phyloP scores from a whole-genome alignment of 2,113 vertebrate species.

The Caranx ignobilis region DNA sequence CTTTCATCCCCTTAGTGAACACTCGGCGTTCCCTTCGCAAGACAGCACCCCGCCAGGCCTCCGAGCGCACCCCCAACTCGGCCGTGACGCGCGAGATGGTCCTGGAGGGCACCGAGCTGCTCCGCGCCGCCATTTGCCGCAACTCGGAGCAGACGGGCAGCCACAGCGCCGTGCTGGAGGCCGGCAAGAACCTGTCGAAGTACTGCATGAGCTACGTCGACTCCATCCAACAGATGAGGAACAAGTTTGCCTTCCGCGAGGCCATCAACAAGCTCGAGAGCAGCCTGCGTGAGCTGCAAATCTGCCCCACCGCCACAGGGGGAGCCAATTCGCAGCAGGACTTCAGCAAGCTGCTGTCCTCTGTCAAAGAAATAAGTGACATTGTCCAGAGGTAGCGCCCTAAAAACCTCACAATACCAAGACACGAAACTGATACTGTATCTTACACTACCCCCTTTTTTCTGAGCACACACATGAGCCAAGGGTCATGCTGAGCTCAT shows the following conservation, averaged over 20 bases:
- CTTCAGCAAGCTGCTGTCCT: constrained; percentile 97
- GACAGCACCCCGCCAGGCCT: constrained; percentile 88
- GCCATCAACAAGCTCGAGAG: constrained; percentile 98
- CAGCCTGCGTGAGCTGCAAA: constrained; percentile 95
- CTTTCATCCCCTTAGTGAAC: constrained; percentile 93
- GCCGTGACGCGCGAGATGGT: constrained; percentile 93
- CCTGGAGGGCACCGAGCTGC: constrained; percentile 90
- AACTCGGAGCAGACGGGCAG: constrained; percentile 95
- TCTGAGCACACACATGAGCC: constrained; percentile 25
- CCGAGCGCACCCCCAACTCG: constrained; percentile 89
- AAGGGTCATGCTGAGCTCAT: constrained; percentile 14
- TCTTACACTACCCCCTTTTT: constrained; percentile 28
- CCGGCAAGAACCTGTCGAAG: constrained; percentile 96
- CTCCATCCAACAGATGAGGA: constrained; percentile 99
- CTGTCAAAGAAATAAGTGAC: constrained; percentile 97
- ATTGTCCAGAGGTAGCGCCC: constrained; percentile 97
- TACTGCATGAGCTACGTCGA: constrained; percentile 96
- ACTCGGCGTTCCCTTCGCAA: constrained; percentile 94
- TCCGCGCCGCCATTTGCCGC: constrained; percentile 90
- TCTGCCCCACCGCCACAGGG: constrained; percentile 90
- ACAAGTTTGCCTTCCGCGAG: constrained; percentile 97
- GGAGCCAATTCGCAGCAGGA: constrained; percentile 91
- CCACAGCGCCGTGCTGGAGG: constrained; percentile 94
- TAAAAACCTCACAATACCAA: background rate
- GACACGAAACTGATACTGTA: constrained; percentile 41